Percentiles rank a stretch among this genome's conserved stretches.
Evolutionary conservation across 2,797 vertebrate genomes (phyloP).

Genomic region (Sphenodon punctatus): DNA sequence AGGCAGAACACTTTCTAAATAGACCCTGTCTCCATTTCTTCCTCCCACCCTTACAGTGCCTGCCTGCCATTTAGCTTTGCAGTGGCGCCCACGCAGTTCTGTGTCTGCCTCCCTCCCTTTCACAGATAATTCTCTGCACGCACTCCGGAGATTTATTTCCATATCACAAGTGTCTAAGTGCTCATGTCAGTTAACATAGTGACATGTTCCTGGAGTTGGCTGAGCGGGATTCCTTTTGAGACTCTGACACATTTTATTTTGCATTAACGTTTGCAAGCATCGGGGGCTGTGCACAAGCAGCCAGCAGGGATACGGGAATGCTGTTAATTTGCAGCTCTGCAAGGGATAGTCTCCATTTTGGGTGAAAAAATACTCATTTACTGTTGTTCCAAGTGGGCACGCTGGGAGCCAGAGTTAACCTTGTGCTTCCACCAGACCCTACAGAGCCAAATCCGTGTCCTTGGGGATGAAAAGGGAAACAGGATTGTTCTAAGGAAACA

Average conservation of each 20-base stretch:
- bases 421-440: slow-evolving; percentile 1
- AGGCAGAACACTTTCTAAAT: too few relatives aligned
- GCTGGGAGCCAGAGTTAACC: not conserved
- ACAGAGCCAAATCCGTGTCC: not conserved
- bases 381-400: slow-evolving; percentile 27
- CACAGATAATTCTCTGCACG: too few relatives aligned
- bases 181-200: not conserved
- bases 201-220: too few relatives aligned
- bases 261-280: not conserved
- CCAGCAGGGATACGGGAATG: slow-evolving; percentile 20
- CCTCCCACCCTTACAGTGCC: too few relatives aligned
- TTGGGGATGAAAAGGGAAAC: not conserved
- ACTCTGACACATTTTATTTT: not conserved
- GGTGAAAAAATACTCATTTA: slow-evolving; percentile 18
- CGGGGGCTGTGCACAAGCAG: slow-evolving; percentile 8
- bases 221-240: too few relatives aligned
- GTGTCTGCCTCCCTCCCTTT: too few relatives aligned
- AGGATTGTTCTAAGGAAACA: too few relatives aligned
- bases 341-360: slow-evolving; percentile 18
- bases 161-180: too few relatives aligned
- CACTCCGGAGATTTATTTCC: too few relatives aligned
- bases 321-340: not conserved
- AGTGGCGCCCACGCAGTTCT: too few relatives aligned
- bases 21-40: too few relatives aligned
- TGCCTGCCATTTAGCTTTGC: too few relatives aligned